Conservation (phyloP, 2,113 vertebrate species). For the Odobenus rosmarus region DNA sequence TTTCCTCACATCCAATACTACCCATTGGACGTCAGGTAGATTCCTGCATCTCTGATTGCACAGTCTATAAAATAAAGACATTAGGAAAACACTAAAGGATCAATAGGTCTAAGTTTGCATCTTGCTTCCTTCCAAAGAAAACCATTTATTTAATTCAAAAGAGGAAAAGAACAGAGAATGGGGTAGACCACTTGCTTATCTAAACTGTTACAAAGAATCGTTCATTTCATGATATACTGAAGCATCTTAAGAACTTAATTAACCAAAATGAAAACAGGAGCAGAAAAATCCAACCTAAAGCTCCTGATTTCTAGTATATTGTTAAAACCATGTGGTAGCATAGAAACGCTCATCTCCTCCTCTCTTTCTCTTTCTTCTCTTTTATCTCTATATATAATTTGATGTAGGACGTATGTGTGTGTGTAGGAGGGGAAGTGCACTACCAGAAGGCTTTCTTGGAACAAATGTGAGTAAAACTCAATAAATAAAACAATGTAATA, state of each 20-base stretch:
- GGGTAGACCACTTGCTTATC: neutral
- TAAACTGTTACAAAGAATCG: neutral
- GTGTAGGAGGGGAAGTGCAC: neutral
- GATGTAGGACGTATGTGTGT: neutral
- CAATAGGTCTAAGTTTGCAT: neutral
- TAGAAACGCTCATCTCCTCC: neutral
- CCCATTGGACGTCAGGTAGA: neutral
- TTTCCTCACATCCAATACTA: neutral
- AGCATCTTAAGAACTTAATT: neutral
- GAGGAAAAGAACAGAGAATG: neutral
- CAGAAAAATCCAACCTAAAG: neutral
- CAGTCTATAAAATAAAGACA: neutral
- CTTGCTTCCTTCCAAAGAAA: conserved; percentile 5
- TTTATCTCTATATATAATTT: neutral
- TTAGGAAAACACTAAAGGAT: neutral
- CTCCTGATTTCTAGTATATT: neutral
- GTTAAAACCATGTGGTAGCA: neutral
- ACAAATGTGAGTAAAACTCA: conserved; percentile 13
- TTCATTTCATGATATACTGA: neutral
- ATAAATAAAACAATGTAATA: neutral
- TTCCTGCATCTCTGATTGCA: neutral
- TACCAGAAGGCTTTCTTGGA: neutral
- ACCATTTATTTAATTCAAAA: conserved; percentile 48
- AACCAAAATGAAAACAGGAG: conserved; percentile 1
- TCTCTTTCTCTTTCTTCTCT: neutral